Conservation (phyloP, 30 jellyfish, hydroid and myxozoan genomes). For the Hydra vulgaris region DNA sequence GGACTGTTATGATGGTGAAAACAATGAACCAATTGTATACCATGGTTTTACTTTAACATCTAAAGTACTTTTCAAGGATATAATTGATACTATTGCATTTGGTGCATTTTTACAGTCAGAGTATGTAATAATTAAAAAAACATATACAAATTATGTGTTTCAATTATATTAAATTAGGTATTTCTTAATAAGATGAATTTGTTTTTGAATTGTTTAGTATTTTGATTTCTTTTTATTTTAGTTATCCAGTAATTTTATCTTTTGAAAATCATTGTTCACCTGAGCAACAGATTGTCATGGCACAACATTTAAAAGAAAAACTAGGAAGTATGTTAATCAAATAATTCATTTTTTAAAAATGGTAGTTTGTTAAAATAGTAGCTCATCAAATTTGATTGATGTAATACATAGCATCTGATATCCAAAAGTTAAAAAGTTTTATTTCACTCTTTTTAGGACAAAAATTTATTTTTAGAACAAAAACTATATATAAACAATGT, state of each 20-base stretch:
- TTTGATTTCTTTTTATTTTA: not conserved
- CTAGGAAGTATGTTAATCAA: constrained; percentile 87
- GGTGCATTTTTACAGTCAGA: not conserved
- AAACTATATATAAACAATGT: no score
- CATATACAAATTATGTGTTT: no score
- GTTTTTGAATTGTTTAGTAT: no score
- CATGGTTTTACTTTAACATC: constrained; percentile 91
- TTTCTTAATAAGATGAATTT: not conserved
- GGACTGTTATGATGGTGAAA: constrained; percentile 98
- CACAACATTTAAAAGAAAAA: constrained; percentile 44
- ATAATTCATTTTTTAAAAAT: no score
- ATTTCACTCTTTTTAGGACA: no score
- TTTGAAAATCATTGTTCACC: constrained; percentile 82
- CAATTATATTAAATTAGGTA: no score
- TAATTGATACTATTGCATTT: constrained; percentile 25
- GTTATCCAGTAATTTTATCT: constrained; percentile 79
- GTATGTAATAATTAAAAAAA: not conserved
- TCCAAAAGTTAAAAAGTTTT: no score
- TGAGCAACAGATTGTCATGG: constrained; percentile 84
- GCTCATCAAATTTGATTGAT: no score
- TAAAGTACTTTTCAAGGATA: constrained; percentile 77
- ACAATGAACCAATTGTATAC: constrained; percentile 70
- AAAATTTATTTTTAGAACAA: no score
- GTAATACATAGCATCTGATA: no score
- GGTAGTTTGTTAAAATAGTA: no score